Conservation (phyloP, 2,113 vertebrate genomes). For the Python bivittatus region DNA sequence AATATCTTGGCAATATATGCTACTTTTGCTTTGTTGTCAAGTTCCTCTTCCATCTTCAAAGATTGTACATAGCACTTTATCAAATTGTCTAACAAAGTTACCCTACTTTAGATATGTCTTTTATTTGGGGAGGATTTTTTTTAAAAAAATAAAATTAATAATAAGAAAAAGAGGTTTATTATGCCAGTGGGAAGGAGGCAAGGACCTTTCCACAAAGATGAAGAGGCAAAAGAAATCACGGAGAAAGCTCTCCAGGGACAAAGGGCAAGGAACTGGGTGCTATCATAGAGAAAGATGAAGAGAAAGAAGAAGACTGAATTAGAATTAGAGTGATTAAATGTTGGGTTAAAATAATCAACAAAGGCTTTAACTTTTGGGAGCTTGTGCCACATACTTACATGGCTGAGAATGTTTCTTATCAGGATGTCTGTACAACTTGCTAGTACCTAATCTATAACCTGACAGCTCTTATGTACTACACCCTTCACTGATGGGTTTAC, state of each 20-base stretch:
- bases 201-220: not conserved
- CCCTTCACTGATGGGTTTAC: constrained; percentile 47
- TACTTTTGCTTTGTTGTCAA: constrained; percentile 47
- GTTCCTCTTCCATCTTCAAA: constrained; percentile 39
- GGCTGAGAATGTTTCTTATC: constrained; percentile 30
- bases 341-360: not conserved
- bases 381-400: not conserved
- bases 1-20: constrained; percentile 31
- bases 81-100: constrained; percentile 33
- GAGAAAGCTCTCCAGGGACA: not conserved
- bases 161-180: not conserved
- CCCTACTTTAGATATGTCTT: constrained; percentile 25
- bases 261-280: not conserved
- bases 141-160: not conserved
- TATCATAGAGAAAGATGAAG: not conserved
- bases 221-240: not conserved
- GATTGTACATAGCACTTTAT: constrained; percentile 33
- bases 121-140: constrained; percentile 38
- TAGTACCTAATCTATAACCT: constrained; percentile 32
- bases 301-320: not conserved
- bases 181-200: not conserved
- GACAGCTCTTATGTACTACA: constrained; percentile 18
- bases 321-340: not conserved
- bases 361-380: not conserved
- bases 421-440: constrained; percentile 33